These are phyloP conservation scores for Drosophila emarginata DNA, from an alignment of 2,888 invertebrate species.

Conservation along the genomic window DNA sequence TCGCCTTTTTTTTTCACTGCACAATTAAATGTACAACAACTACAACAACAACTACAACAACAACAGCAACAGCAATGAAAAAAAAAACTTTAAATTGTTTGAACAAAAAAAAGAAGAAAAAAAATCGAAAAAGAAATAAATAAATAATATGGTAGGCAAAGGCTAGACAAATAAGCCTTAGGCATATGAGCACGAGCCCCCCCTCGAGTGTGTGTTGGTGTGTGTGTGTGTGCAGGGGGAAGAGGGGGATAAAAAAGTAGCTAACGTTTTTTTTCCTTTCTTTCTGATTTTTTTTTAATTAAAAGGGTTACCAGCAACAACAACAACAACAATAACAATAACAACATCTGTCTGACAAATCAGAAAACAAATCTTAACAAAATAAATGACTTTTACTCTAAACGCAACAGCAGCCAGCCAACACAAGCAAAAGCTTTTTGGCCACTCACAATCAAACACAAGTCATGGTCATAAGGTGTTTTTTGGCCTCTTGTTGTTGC, in stretches of 20 bases:
- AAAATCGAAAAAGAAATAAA: conserved; percentile 12
- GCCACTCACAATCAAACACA: conserved; percentile 43
- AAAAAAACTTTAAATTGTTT: too few relatives aligned
- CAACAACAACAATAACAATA: conserved; percentile 19
- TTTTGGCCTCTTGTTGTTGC: conserved; percentile 12
- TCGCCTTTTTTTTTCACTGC: conserved; percentile 4
- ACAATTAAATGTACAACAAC: conserved; percentile 16
- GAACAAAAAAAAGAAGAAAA: too few relatives aligned
- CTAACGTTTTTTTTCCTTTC: conserved; percentile 29
- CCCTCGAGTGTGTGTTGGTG: conserved; percentile 11
- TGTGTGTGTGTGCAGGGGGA: too few relatives aligned
- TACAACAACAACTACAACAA: background rate
- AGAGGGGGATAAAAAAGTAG: conserved; percentile 31
- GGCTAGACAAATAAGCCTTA: conserved; percentile 56
- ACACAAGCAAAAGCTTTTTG: conserved; percentile 45
- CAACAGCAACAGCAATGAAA: background rate
- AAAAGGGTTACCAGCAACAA: conserved; percentile 51
- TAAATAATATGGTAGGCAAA: conserved; percentile 53
- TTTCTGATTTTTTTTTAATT: conserved; percentile 58
- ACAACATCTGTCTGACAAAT: conserved; percentile 57
- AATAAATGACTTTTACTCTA: conserved; percentile 69
- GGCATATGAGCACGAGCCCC: conserved; percentile 39
- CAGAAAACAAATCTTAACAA: conserved; percentile 68
- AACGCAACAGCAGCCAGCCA: background rate
- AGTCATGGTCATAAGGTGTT: conserved; percentile 53